Percentiles rank a stretch among this genome's conserved stretches.
Evolutionary conservation across 2,888 invertebrate genomes (phyloP).

Genomic region (Chrysodeixis includens): DNA sequence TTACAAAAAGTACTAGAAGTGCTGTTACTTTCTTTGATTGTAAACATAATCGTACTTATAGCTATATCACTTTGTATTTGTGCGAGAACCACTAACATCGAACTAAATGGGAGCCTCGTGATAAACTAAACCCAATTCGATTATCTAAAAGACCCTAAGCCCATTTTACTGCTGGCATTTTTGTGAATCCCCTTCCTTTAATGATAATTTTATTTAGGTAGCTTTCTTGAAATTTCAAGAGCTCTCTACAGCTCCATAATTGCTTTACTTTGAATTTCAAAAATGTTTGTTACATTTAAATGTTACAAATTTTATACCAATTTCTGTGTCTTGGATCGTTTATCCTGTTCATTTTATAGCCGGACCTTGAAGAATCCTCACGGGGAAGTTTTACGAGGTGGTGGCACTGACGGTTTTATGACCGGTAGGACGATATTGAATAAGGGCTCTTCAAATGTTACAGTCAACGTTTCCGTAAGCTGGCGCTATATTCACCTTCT

Average conservation of each 20-base stretch:
- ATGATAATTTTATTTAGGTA: conserved; percentile 63
- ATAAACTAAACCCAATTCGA: conserved; percentile 1
- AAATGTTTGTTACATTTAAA: conserved; percentile 39
- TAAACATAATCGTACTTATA: background rate
- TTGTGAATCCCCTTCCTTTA: conserved; percentile 63
- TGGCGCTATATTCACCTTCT: conserved; percentile 62
- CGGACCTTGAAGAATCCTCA: conserved; percentile 69
- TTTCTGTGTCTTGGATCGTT: conserved; percentile 45
- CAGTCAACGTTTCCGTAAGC: conserved; percentile 68
- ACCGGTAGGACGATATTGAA: conserved; percentile 71
- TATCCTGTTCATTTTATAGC: conserved; percentile 65
- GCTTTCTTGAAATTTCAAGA: conserved; percentile 58
- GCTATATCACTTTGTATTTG: background rate
- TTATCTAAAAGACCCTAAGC: conserved; percentile 40
- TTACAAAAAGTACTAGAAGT: conserved; percentile 24
- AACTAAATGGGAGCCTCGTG: background rate
- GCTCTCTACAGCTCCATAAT: conserved; percentile 51
- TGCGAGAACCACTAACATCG: background rate
- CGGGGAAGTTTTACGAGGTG: conserved; percentile 78
- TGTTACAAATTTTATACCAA: conserved; percentile 50
- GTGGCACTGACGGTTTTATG: conserved; percentile 80
- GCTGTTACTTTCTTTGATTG: background rate
- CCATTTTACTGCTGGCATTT: conserved; percentile 52
- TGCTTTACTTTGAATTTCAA: conserved; percentile 51
- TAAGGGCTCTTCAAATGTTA: conserved; percentile 75